A percentile compares a stretch with the other conserved stretches of the same genome.
Conservation (phyloP, 23 tunicate species). For the Pegea sp. region DNA sequence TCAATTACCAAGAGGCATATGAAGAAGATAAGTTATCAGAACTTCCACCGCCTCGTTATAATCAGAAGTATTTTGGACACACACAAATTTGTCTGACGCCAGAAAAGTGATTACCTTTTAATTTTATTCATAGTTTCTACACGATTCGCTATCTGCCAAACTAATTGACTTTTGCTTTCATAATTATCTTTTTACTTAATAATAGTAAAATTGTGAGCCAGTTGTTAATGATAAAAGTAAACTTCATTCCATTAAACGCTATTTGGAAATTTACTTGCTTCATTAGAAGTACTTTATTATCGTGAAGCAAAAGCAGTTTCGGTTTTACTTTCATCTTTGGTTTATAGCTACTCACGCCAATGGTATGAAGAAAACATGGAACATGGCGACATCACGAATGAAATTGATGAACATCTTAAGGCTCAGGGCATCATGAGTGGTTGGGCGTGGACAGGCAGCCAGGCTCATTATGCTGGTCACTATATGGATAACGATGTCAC, state of each 20-base stretch:
- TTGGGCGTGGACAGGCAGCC: constrained; percentile 81
- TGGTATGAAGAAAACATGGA: constrained; percentile 56
- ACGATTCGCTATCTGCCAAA: too few species aligned
- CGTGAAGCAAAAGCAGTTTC: too few species aligned
- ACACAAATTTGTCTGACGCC: constrained; percentile 56
- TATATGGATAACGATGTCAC: constrained; percentile 80
- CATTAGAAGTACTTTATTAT: too few species aligned
- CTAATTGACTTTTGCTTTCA: too few species aligned
- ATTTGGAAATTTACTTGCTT: too few species aligned
- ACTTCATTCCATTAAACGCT: too few species aligned
- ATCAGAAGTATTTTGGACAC: constrained; percentile 24
- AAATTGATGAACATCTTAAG: constrained; percentile 78
- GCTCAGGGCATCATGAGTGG: constrained; percentile 87
- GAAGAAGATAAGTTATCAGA: constrained; percentile 19
- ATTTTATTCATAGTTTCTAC: too few species aligned
- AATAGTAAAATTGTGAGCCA: too few species aligned
- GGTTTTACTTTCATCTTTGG: too few species aligned
- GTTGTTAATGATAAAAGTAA: too few species aligned
- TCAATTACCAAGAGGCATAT: constrained; percentile 46
- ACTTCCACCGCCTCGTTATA: constrained; percentile 37
- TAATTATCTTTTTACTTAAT: too few species aligned
- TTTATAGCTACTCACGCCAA: constrained; percentile 51
- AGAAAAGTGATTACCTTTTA: constrained; percentile 11
- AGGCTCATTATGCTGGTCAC: constrained; percentile 32
- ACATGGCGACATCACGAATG: constrained; percentile 78